Evolutionary conservation across 2,888 invertebrate genomes (phyloP).

Genomic region (Ochropleura leucogaster): DNA sequence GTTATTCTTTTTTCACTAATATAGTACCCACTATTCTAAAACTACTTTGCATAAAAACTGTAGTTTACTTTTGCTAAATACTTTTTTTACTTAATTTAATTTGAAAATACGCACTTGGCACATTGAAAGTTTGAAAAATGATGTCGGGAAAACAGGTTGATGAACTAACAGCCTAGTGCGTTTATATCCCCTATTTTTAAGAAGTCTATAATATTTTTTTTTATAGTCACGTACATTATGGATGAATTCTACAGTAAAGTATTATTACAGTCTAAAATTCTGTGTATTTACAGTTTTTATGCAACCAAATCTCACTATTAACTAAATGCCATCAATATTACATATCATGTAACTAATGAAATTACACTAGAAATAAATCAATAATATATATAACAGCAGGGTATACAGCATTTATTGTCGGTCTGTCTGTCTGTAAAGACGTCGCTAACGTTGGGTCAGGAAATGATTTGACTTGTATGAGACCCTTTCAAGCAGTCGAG

Average conservation of each 20-base stretch:
- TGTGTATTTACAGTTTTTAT: conserved; percentile 59
- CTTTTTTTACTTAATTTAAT: not conserved
- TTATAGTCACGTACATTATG: not conserved
- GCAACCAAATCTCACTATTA: conserved; percentile 50
- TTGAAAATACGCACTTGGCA: conserved; percentile 15
- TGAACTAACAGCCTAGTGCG: not conserved
- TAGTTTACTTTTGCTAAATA: conserved; percentile 5
- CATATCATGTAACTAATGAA: conserved; percentile 37
- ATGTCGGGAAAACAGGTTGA: too few species aligned
- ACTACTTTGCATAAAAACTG: conserved; percentile 65
- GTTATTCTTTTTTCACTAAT: conserved; percentile 69
- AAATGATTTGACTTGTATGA: conserved; percentile 11
- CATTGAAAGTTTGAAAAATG: not conserved
- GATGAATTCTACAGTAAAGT: conserved; percentile 27
- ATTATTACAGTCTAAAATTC: conserved; percentile 17
- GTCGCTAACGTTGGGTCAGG: conserved; percentile 48
- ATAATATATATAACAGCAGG: conserved; percentile 44
- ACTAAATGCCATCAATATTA: conserved; percentile 56
- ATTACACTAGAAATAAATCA: conserved; percentile 27
- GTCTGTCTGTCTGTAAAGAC: conserved; percentile 37
- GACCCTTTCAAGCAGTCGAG: not conserved
- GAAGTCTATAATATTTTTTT: conserved; percentile 11
- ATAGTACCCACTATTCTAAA: conserved; percentile 54
- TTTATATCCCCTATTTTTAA: conserved; percentile 9
- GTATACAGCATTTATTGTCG: conserved; percentile 17